Conservation (phyloP, 2,888 invertebrate genomes). For the Chironomus tentans region DNA sequence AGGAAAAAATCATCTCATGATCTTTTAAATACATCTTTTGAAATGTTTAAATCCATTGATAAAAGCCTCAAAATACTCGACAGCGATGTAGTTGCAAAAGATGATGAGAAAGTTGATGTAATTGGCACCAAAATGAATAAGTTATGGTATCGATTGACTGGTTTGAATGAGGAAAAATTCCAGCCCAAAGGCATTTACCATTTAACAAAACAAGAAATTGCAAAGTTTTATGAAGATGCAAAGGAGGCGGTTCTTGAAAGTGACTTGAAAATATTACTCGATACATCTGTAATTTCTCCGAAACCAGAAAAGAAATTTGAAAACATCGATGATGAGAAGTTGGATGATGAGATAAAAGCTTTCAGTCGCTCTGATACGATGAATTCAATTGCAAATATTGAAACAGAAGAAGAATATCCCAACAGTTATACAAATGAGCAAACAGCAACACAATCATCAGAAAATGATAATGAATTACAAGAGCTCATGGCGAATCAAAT, state of each 20-base stretch:
- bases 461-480: conserved; percentile 20
- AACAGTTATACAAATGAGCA: background rate
- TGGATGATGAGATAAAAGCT: background rate
- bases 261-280: conserved; percentile 22
- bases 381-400: conserved; percentile 23
- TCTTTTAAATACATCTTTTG: conserved; percentile 28
- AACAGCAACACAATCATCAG: background rate
- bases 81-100: conserved; percentile 31
- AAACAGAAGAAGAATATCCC: conserved; percentile 17
- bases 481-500: conserved; percentile 13
- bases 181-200: conserved; percentile 38
- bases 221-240: conserved; percentile 42
- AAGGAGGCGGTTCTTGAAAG: conserved; percentile 34
- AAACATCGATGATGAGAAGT: background rate
- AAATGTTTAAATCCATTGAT: conserved; percentile 36
- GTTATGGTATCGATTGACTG: conserved; percentile 43
- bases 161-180: conserved; percentile 40
- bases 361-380: background rate
- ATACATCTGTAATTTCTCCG: conserved; percentile 1
- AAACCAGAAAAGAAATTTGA: background rate
- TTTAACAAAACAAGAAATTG: conserved; percentile 40
- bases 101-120: conserved; percentile 31
- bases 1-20: background rate
- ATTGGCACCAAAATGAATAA: conserved; percentile 42
- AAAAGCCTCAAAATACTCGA: conserved; percentile 35